Conservation (phyloP, 2,797 vertebrate species). For the Meriones psammophilus region DNA sequence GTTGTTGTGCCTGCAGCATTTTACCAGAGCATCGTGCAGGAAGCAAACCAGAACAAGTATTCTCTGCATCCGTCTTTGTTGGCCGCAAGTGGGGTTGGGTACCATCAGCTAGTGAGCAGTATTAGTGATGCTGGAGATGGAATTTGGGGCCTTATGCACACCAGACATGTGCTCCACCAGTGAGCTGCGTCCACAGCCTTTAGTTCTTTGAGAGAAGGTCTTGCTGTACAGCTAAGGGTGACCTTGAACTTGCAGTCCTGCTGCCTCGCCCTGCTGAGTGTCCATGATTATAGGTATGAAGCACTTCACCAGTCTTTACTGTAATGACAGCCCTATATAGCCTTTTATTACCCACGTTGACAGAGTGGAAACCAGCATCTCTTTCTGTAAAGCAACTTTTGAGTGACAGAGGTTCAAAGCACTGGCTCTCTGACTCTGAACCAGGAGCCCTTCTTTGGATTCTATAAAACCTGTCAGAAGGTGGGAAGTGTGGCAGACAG, state of each 20-base stretch:
- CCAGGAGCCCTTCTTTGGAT: not conserved
- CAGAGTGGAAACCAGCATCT: not conserved
- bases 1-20: not conserved
- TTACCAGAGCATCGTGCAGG: not conserved
- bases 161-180: not conserved
- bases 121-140: too few species aligned
- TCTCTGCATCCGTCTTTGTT: rapidly evolving
- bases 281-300: not conserved
- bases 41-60: not conserved
- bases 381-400: not conserved
- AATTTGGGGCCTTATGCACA: not conserved
- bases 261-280: not conserved
- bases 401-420: not conserved
- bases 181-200: not conserved
- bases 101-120: too few species aligned
- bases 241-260: not conserved
- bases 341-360: not conserved
- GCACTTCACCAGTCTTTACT: not conserved
- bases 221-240: not conserved
- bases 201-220: not conserved
- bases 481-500: not conserved
- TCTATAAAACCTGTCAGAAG: not conserved
- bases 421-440: too few species aligned
- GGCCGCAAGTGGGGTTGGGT: not conserved
- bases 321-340: not conserved